Conservation (phyloP, 2,113 vertebrate species). For the Euleptes europaea region DNA sequence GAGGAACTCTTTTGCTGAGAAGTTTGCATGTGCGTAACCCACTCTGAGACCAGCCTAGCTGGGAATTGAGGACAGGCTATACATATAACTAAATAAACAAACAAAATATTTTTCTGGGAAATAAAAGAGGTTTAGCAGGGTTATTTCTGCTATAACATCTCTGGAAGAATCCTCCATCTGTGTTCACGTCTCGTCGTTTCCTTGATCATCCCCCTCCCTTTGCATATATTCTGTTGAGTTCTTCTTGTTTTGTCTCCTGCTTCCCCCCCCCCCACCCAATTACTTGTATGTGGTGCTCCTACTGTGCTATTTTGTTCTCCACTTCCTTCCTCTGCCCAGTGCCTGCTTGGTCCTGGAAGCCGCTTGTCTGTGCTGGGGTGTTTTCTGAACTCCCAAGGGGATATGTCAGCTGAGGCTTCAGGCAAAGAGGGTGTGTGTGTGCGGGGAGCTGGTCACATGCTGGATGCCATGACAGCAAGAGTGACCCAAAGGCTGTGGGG, state of each 20-base stretch:
- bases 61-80: too few species aligned
- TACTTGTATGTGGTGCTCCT: not conserved
- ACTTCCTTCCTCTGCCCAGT: too few species aligned
- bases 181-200: too few species aligned
- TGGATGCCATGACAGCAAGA: not conserved
- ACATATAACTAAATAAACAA: too few species aligned
- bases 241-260: not conserved
- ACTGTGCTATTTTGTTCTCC: not conserved
- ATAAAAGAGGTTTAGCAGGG: not conserved
- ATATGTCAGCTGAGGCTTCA: not conserved
- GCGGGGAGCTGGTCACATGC: not conserved
- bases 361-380: not conserved
- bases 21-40: too few species aligned
- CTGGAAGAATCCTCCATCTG: not conserved
- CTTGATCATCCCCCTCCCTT: too few species aligned
- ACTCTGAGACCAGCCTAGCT: too few species aligned
- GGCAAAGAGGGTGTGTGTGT: not conserved
- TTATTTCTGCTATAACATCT: not conserved
- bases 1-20: not conserved
- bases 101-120: too few species aligned
- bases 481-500: not conserved
- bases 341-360: not conserved
- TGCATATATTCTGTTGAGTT: not conserved
- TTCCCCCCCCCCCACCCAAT: too few species aligned
- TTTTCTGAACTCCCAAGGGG: not conserved